Evolutionary conservation across 1,140 invertebrate genomes (phyloP).

Genomic region (Patella vulgata): DNA sequence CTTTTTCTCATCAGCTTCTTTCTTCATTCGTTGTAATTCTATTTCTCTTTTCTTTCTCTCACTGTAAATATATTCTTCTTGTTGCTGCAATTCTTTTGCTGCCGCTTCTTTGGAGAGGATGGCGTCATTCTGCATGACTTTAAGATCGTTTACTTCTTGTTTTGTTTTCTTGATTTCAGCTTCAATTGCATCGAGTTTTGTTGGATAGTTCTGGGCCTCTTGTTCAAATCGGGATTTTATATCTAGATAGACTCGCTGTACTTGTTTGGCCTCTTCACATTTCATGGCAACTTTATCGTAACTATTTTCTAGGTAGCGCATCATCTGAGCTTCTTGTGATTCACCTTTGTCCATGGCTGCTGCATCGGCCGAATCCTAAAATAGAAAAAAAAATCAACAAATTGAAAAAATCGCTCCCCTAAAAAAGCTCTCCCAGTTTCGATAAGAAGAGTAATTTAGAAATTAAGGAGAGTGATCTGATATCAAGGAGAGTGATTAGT

Average conservation of each 20-base stretch:
- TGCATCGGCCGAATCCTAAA: slow-evolving; percentile 62
- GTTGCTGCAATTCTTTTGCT: slow-evolving; percentile 53
- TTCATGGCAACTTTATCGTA: slow-evolving; percentile 67
- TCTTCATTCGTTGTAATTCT: slow-evolving; percentile 65
- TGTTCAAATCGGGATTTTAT: slow-evolving; percentile 63
- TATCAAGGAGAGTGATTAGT: no score
- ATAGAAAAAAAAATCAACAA: no score
- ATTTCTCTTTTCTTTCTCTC: slow-evolving; percentile 66
- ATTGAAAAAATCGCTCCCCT: no score
- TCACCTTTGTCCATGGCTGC: slow-evolving; percentile 63
- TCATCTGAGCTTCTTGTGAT: slow-evolving; percentile 62
- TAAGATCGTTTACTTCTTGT: slow-evolving; percentile 60
- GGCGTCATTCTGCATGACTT: slow-evolving; percentile 64
- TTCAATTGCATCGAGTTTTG: slow-evolving; percentile 57
- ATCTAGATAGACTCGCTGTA: slow-evolving; percentile 64
- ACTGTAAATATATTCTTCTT: slow-evolving; percentile 63
- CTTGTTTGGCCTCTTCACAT: slow-evolving; percentile 66
- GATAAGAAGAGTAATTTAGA: no score
- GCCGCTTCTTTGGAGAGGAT: slow-evolving; percentile 62
- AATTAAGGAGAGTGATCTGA: no score
- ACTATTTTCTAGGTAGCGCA: slow-evolving; percentile 66
- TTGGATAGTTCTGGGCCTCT: slow-evolving; percentile 59
- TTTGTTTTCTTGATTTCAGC: slow-evolving; percentile 51
- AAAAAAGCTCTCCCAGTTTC: no score
- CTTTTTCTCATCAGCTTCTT: slow-evolving; percentile 67